phyloP scores from a whole-genome alignment of 1,140 invertebrate species.

The Oryctes rhinoceros region DNA sequence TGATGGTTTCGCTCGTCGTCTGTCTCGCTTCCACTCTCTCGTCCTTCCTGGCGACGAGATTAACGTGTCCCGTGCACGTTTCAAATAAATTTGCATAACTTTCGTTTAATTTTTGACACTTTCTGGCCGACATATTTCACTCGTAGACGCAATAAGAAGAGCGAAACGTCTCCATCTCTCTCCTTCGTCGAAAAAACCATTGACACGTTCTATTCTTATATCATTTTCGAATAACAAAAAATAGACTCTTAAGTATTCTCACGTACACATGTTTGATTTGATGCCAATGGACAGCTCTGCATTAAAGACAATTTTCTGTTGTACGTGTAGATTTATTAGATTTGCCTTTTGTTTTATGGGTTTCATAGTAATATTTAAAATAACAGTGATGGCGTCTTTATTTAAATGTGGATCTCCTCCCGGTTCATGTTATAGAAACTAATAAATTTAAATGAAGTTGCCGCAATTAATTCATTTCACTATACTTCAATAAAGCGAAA shows the following conservation, averaged over 20 bases:
- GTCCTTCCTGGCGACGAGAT: background rate
- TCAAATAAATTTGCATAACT: slow-evolving; percentile 41
- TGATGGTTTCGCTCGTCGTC: slow-evolving; percentile 31
- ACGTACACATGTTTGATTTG: background rate
- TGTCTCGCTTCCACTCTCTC: background rate
- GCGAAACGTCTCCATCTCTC: background rate
- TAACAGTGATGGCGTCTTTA: no score
- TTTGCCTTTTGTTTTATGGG: no score
- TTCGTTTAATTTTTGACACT: slow-evolving; percentile 41
- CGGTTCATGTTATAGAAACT: no score
- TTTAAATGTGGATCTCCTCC: no score
- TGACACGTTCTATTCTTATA: background rate
- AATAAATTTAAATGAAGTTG: no score
- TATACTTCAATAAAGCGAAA: no score
- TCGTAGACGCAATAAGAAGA: slow-evolving; percentile 31
- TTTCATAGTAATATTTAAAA: no score
- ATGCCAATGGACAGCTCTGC: background rate
- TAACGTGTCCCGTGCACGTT: slow-evolving; percentile 26
- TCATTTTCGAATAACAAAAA: slow-evolving; percentile 1
- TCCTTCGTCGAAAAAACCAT: background rate
- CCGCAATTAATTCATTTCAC: no score
- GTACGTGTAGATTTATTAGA: no score
- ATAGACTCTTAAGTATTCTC: background rate
- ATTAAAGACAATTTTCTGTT: no score
- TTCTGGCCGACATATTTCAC: slow-evolving; percentile 19